These are phyloP conservation scores for Xiphydria camelus DNA, from an alignment of 2,888 invertebrate genomes.

Conservation along the genomic window DNA sequence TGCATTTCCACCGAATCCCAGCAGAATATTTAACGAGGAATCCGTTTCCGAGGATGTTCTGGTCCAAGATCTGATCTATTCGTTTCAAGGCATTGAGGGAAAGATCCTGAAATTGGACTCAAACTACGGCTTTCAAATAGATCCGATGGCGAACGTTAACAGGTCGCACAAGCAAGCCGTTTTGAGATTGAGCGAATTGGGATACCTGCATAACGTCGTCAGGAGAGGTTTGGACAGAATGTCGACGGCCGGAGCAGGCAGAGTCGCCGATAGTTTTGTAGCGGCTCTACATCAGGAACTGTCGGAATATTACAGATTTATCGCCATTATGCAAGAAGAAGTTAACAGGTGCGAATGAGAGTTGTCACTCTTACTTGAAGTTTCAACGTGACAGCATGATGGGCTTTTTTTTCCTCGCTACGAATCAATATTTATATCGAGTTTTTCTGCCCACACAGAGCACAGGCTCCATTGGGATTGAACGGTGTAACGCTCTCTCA, in stretches of 20 bases:
- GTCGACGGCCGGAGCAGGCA: slow-evolving; percentile 67
- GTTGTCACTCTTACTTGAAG: no score
- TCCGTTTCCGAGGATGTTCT: slow-evolving; percentile 60
- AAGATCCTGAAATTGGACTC: slow-evolving; percentile 71
- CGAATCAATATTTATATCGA: not conserved
- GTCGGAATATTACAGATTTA: slow-evolving; percentile 83
- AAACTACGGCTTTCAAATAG: slow-evolving; percentile 67
- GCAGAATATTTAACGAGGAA: slow-evolving; percentile 46
- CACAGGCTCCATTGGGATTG: slow-evolving; percentile 41
- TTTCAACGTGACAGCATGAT: no score
- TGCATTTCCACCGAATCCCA: slow-evolving; percentile 27
- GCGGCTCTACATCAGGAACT: slow-evolving; percentile 83
- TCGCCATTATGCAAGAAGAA: slow-evolving; percentile 86
- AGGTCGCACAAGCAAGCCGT: slow-evolving; percentile 67
- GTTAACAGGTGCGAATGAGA: slow-evolving; percentile 59
- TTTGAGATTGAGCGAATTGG: slow-evolving; percentile 80
- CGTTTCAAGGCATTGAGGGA: slow-evolving; percentile 87
- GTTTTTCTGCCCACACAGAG: slow-evolving; percentile 24
- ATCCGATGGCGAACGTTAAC: slow-evolving; percentile 61
- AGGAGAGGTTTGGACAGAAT: slow-evolving; percentile 75
- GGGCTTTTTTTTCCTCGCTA: not conserved
- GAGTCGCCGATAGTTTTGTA: slow-evolving; percentile 84
- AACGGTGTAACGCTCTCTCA: slow-evolving; percentile 51
- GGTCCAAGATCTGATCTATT: slow-evolving; percentile 80
- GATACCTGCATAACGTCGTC: slow-evolving; percentile 82